Evolutionary conservation across 2,888 invertebrate species (phyloP), one percentile per base, ranked within the genome.

Genomic region (Limnephilus marmoratus): DNA sequence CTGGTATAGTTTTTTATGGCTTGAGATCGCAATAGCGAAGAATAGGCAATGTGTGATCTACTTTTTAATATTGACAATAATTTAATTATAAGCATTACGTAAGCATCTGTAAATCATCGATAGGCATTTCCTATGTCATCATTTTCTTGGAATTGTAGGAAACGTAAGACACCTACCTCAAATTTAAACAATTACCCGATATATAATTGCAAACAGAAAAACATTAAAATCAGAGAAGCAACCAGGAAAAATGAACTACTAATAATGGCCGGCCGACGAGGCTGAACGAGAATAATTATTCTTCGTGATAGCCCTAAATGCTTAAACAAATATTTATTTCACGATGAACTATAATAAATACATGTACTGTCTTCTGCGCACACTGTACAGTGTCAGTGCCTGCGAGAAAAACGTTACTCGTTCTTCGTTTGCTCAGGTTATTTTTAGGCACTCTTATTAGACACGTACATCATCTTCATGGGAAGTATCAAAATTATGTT

Each of bases 241-340:
- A 68, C 5, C 18, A 24, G 53, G 53, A 68, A 68, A 53, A 68
- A 68, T 68, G 13, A 68, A 18, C 18, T 68, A 68, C 18, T 24
- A 68, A 68, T 68, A 68, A 68, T 68, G 53, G 18, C 53, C 53
- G 53, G 53, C 53, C 24, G 53, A 24, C 18, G 24, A 68, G 24
- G 83, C 83, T 11, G 34, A 83, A 18, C 34, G 37, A 83, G 18
- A 83, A 83, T 83, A 83, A 83, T 83, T 83, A 82, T 34, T 34
- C 34, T 49, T 82, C 45, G 90, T 83, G 91, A 91, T 81, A 87
- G 49, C 83, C 53, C 37, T 89, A 89, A 91, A 83, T 91, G 90
- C 91, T 34, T 37, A 37, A 53, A 85, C 41, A 91, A 91, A 91
- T 91, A 89, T 91, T 91, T 88, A 88, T 81, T 82, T 81, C 88